Evolutionary conservation across 2,113 vertebrate genomes (phyloP).

Genomic region (Diphyllodes magnificus): DNA sequence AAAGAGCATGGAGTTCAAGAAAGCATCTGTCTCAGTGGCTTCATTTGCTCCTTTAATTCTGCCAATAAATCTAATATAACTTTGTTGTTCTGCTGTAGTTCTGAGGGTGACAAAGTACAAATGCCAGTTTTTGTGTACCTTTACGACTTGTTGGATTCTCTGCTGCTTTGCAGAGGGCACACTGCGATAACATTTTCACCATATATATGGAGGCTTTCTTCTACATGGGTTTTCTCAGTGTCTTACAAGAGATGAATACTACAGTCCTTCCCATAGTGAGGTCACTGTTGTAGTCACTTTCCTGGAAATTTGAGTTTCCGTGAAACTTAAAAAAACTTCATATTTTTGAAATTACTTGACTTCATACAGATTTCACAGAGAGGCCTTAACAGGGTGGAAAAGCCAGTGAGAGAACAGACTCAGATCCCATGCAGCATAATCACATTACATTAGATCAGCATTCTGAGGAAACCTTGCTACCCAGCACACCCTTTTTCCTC

Average conservation of each 20-base stretch:
- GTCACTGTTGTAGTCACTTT: neutral
- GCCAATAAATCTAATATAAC: neutral
- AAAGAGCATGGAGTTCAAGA: neutral
- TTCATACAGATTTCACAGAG: neutral
- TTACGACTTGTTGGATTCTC: neutral
- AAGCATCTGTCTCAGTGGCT: neutral
- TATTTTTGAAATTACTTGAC: neutral
- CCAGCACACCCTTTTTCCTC: neutral
- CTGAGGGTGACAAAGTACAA: neutral
- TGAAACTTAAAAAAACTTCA: neutral
- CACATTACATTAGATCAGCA: neutral
- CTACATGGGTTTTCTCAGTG: accelerated
- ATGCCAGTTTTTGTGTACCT: neutral
- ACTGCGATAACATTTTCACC: neutral
- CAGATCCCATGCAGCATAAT: neutral
- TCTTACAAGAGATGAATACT: neutral
- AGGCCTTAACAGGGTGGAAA: neutral
- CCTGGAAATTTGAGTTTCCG: neutral
- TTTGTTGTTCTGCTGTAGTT: neutral
- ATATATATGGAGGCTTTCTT: neutral
- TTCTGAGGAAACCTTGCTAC: neutral
- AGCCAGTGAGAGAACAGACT: neutral
- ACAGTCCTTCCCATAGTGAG: neutral
- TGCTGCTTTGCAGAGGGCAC: neutral
- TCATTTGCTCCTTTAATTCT: neutral